Percentiles rank a stretch among this genome's conserved stretches.
Conservation (phyloP, 2,797 vertebrate genomes). For the Peromyscus aztecus region DNA sequence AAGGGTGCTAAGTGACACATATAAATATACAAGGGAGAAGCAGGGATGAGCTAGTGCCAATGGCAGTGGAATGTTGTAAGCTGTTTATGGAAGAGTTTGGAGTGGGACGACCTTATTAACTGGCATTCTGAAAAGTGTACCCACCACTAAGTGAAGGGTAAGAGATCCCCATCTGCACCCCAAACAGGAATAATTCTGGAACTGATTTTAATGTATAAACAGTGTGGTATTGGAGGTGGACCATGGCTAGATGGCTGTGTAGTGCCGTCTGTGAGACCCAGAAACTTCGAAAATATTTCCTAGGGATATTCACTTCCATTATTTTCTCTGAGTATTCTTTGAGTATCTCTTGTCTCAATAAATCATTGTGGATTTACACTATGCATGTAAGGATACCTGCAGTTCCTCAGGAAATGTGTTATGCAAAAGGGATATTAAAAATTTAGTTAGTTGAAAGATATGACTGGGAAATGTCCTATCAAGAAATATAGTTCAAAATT, state of each 20-base stretch:
- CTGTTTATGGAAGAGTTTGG: constrained; percentile 68
- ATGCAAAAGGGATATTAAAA: constrained; percentile 42
- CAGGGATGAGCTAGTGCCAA: constrained; percentile 75
- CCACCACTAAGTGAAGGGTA: not conserved
- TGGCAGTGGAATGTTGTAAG: constrained; percentile 76
- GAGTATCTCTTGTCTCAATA: not conserved
- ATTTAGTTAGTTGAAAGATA: constrained; percentile 33
- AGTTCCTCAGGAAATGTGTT: constrained; percentile 34
- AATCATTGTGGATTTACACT: not conserved
- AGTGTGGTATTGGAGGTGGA: not conserved
- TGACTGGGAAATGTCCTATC: constrained; percentile 63
- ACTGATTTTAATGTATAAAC: not conserved
- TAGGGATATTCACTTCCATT: not conserved
- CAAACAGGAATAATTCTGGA: not conserved
- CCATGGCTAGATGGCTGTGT: not conserved
- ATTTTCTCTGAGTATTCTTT: constrained; percentile 29
- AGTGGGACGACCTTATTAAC: not conserved
- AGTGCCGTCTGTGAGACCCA: not conserved
- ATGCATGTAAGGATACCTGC: not conserved
- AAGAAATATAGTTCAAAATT: constrained; percentile 74
- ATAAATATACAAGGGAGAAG: constrained; percentile 83
- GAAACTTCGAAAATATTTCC: not conserved
- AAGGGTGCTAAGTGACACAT: constrained; percentile 85
- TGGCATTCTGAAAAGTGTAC: constrained; percentile 8
- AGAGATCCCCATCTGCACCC: not conserved